Evolutionary conservation across 1,140 invertebrate species (phyloP).

Genomic region (Drosophila mojavensis): DNA sequence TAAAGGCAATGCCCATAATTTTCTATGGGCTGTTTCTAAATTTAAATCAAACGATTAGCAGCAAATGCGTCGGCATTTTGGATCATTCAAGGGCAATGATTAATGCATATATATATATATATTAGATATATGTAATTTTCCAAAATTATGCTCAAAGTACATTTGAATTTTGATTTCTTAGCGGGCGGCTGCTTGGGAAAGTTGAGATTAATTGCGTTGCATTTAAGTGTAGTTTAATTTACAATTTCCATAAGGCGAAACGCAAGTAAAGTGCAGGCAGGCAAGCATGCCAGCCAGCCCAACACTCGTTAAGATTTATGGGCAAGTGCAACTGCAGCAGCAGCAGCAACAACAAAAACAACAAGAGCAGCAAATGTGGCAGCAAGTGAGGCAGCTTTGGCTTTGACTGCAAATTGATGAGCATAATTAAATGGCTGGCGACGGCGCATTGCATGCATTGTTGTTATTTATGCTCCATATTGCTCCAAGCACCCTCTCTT

Average conservation of each 20-base stretch:
- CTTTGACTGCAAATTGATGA: constrained; percentile 68
- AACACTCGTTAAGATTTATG: constrained; percentile 70
- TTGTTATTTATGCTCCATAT: constrained; percentile 79
- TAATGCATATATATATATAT: constrained; percentile 44
- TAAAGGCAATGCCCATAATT: constrained; percentile 60
- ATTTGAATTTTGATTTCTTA: constrained; percentile 59
- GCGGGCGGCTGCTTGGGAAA: constrained; percentile 18
- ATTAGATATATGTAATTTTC: constrained; percentile 29
- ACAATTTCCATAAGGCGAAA: constrained; percentile 52
- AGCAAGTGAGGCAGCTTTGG: background rate
- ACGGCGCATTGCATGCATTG: constrained; percentile 67
- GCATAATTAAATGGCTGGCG: constrained; percentile 76
- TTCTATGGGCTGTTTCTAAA: constrained; percentile 57
- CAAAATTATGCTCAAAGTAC: background rate
- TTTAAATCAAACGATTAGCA: constrained; percentile 78
- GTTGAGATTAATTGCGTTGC: constrained; percentile 63
- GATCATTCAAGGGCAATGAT: constrained; percentile 71
- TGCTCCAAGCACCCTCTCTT: constrained; percentile 10
- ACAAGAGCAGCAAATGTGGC: background rate
- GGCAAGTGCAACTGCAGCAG: constrained; percentile 6
- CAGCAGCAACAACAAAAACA: constrained; percentile 7
- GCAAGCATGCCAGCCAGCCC: no score
- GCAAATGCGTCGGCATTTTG: constrained; percentile 63
- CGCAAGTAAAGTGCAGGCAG: constrained; percentile 31
- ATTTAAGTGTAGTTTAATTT: constrained; percentile 77